phyloP scores from a whole-genome alignment of 2,797 vertebrate genomes.

The Poeciliopsis gracilis region DNA sequence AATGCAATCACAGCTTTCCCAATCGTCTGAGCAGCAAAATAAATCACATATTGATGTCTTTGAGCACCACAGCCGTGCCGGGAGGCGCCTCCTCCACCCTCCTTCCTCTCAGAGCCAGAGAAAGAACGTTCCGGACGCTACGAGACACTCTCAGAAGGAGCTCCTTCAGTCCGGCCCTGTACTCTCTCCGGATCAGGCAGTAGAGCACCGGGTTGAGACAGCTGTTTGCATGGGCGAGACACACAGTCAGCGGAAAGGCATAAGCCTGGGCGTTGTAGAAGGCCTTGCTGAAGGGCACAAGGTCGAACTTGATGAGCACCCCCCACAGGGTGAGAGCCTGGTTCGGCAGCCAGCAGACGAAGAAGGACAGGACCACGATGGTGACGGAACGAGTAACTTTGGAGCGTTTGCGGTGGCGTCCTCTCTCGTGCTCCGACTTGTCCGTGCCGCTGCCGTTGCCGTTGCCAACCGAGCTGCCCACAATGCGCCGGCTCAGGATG shows the following conservation, averaged over 20 bases:
- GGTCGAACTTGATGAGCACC: constrained; percentile 83
- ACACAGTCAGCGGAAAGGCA: constrained; percentile 83
- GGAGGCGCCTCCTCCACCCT: constrained; percentile 69
- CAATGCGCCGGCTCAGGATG: constrained; percentile 72
- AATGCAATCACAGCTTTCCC: background rate
- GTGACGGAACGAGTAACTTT: constrained; percentile 82
- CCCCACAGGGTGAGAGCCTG: constrained; percentile 86
- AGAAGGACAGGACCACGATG: constrained; percentile 84
- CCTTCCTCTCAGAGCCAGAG: constrained; percentile 66
- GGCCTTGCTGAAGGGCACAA: constrained; percentile 83
- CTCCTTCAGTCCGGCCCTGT: constrained; percentile 77
- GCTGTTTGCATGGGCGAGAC: constrained; percentile 84
- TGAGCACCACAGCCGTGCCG: constrained; percentile 61
- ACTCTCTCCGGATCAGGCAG: constrained; percentile 83
- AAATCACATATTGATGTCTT: constrained; percentile 67
- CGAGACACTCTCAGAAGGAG: constrained; percentile 76
- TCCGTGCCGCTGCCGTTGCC: constrained; percentile 12
- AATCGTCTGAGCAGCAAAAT: background rate
- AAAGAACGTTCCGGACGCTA: constrained; percentile 62
- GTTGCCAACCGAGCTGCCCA: constrained; percentile 42
- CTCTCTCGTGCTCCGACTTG: constrained; percentile 70
- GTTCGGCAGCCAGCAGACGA: constrained; percentile 86
- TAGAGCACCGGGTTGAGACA: constrained; percentile 86
- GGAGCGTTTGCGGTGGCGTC: constrained; percentile 74
- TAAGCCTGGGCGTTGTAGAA: constrained; percentile 85